Evolutionary conservation across 2,888 invertebrate genomes (phyloP).

Genomic region (Hydrotaea diabolus): DNA sequence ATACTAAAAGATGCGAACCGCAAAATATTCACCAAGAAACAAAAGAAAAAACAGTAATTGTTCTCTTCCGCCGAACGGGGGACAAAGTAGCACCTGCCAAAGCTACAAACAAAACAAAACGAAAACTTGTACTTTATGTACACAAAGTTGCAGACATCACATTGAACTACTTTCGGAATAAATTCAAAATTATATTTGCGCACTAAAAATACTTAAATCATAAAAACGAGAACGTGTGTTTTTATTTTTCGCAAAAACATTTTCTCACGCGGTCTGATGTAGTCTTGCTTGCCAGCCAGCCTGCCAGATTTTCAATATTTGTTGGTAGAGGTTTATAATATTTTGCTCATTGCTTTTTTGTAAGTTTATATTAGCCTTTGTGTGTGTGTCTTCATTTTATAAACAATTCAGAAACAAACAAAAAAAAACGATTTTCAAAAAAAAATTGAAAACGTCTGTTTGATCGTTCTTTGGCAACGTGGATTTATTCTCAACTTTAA

Average conservation of each 20-base stretch:
- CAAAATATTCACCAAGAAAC: constrained; percentile 12
- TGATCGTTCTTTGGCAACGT: background rate
- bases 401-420: constrained; percentile 2
- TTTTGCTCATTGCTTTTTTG: background rate
- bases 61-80: background rate
- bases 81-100: constrained; percentile 64
- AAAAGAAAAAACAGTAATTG: too few relatives aligned
- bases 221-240: constrained; percentile 1
- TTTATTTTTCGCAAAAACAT: background rate
- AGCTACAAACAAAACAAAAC: constrained; percentile 66
- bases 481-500: constrained; percentile 2
- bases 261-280: background rate
- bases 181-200: constrained; percentile 6
- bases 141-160: constrained; percentile 24
- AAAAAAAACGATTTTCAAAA: background rate
- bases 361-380: background rate
- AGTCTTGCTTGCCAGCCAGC: background rate
- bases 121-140: background rate
- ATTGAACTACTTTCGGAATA: constrained; percentile 62
- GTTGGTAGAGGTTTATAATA: background rate
- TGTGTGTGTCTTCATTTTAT: background rate
- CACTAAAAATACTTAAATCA: constrained; percentile 21
- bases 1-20: constrained; percentile 6
- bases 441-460: background rate
- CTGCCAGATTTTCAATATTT: constrained; percentile 1